A percentile compares a stretch with the other conserved stretches of the same genome.
Evolutionary conservation across 2,888 invertebrate species (phyloP).

Genomic region (Agrochola macilenta): DNA sequence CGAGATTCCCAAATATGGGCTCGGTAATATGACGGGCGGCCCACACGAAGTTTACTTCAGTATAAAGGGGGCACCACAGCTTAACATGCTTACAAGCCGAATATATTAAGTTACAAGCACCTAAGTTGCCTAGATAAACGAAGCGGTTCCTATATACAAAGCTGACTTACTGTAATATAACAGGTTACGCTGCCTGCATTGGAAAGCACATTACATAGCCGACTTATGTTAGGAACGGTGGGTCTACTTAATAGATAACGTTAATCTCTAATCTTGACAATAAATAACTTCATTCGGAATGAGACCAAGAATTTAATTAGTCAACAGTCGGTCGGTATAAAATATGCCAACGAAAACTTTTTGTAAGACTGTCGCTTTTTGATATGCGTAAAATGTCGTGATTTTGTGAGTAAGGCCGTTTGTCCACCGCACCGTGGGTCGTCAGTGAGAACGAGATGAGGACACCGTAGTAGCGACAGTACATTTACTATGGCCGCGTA

Average conservation of each 20-base stretch:
- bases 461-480: no score
- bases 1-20: constrained; percentile 61
- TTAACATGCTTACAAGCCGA: constrained; percentile 42
- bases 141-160: constrained; percentile 48
- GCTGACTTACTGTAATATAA: constrained; percentile 29
- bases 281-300: constrained; percentile 50
- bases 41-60: constrained; percentile 56
- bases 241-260: constrained; percentile 42
- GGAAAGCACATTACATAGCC: constrained; percentile 47
- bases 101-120: constrained; percentile 52
- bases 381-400: constrained; percentile 18
- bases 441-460: no score
- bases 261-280: constrained; percentile 52
- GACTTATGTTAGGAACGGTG: constrained; percentile 28
- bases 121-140: constrained; percentile 54
- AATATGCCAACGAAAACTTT: constrained; percentile 22
- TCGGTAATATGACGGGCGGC: constrained; percentile 54
- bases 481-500: no score
- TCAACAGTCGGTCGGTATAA: constrained; percentile 31
- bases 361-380: constrained; percentile 17
- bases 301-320: constrained; percentile 55
- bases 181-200: constrained; percentile 49
- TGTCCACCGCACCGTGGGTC: no score
- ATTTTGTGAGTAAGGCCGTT: not conserved
- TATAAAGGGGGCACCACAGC: constrained; percentile 40